Evolutionary conservation across 2,797 vertebrate genomes (phyloP).

Genomic region (Diglossa cyanea): DNA sequence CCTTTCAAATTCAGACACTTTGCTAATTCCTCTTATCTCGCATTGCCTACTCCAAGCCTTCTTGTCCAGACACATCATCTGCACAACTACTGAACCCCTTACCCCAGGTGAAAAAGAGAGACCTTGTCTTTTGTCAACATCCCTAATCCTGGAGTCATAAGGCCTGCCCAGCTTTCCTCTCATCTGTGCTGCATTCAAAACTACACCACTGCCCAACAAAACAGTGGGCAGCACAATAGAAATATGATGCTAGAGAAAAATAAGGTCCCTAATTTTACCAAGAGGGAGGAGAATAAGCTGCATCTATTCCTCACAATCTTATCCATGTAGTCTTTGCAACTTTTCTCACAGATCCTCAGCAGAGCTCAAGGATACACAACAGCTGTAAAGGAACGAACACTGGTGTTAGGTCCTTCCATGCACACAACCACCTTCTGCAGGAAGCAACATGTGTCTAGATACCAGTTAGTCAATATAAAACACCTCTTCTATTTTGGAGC

Average conservation of each 20-base stretch:
- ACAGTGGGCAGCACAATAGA: not conserved
- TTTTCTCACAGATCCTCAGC: not conserved
- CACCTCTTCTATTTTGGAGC: not conserved
- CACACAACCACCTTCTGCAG: not conserved
- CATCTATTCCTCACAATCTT: not conserved
- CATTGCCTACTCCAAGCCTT: not conserved
- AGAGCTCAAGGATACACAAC: not conserved
- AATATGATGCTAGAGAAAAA: not conserved
- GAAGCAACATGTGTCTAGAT: not conserved
- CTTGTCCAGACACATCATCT: not conserved
- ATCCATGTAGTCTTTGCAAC: not conserved
- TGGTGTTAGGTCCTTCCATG: fast-evolving
- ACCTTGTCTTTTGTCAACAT: fast-evolving
- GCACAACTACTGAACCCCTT: not conserved
- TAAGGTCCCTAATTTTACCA: not conserved
- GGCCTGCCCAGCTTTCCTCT: not conserved
- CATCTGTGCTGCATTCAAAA: not conserved
- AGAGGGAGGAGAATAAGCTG: not conserved
- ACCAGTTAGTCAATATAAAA: not conserved
- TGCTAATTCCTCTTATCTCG: not conserved
- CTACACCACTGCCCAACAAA: not conserved
- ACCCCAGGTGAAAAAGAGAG: fast-evolving
- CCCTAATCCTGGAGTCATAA: not conserved
- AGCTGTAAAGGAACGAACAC: not conserved
- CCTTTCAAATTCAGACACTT: not conserved